These are phyloP conservation scores for Agrilus planipennis DNA, from an alignment of 1,140 invertebrate genomes.

Conservation along the genomic window DNA sequence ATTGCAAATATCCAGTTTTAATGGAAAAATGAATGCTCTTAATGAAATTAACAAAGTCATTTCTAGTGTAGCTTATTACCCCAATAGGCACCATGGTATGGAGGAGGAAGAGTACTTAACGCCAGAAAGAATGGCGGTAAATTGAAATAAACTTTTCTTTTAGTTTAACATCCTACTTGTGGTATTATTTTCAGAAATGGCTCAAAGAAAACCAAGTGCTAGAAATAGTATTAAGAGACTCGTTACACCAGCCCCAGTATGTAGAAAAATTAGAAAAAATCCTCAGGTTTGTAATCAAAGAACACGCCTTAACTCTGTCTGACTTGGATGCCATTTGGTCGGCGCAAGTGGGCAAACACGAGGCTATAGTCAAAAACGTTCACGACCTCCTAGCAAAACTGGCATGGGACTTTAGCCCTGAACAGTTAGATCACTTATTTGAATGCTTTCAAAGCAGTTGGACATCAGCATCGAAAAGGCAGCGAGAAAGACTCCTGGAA, in stretches of 20 bases:
- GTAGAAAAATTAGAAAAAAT: slow-evolving; percentile 98
- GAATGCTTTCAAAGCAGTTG: slow-evolving; percentile 92
- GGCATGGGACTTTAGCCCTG: slow-evolving; percentile 96
- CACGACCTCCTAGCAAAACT: slow-evolving; percentile 93
- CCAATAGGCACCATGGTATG: slow-evolving; percentile 52
- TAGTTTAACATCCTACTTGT: slow-evolving; percentile 2
- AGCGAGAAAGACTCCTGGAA: slow-evolving; percentile 90
- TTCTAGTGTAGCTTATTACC: slow-evolving; percentile 77
- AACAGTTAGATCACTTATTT: slow-evolving; percentile 94
- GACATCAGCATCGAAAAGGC: slow-evolving; percentile 92
- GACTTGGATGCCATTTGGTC: slow-evolving; percentile 94
- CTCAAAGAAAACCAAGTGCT: slow-evolving; percentile 93
- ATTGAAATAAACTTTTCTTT: slow-evolving; percentile 26
- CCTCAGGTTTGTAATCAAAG: slow-evolving; percentile 91
- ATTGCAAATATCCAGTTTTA: slow-evolving; percentile 94
- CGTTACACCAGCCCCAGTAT: slow-evolving; percentile 94
- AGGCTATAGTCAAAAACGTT: slow-evolving; percentile 93
- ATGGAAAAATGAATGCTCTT: slow-evolving; percentile 97
- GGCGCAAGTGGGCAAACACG: slow-evolving; percentile 89
- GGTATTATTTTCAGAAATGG: slow-evolving; percentile 61
- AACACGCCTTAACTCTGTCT: slow-evolving; percentile 77
- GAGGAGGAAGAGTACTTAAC: slow-evolving; percentile 91
- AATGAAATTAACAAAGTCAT: slow-evolving; percentile 99
- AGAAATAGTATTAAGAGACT: slow-evolving; percentile 90
- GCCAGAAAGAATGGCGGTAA: slow-evolving; percentile 84